Conservation (phyloP, 2,113 vertebrate species). For the Phaethornis superciliosus region DNA sequence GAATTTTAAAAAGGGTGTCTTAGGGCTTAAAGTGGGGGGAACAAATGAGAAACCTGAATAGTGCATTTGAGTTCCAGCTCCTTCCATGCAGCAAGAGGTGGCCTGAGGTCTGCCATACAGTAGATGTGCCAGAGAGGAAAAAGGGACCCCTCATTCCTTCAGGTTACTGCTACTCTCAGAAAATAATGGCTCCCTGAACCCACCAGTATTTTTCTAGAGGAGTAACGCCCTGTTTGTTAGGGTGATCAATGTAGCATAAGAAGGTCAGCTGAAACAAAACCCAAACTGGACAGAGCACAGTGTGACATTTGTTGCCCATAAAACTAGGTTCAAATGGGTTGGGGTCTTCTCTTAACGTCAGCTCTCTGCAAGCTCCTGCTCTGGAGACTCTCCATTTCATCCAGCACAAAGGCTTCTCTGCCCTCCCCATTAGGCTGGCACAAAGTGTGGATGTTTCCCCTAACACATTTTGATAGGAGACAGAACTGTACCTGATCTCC, state of each 20-base stretch:
- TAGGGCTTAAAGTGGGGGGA: not conserved
- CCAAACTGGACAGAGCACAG: not conserved
- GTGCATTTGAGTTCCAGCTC: constrained; percentile 15
- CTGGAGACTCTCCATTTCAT: not conserved
- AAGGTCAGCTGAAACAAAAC: not conserved
- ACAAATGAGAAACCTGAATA: not conserved
- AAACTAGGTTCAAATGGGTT: not conserved
- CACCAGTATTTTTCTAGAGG: not conserved
- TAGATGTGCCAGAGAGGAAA: not conserved
- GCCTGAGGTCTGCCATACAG: not conserved
- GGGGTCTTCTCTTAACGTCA: not conserved
- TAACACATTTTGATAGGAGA: rapidly evolving
- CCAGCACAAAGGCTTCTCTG: not conserved
- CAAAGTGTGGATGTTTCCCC: rapidly evolving
- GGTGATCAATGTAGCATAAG: not conserved
- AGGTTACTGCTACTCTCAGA: not conserved
- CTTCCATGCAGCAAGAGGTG: not conserved
- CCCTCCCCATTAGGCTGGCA: not conserved
- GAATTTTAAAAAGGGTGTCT: not conserved
- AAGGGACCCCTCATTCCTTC: not conserved
- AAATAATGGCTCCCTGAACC: not conserved
- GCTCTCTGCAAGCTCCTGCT: not conserved
- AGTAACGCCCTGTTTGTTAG: not conserved
- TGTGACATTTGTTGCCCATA: rapidly evolving
- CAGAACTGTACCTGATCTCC: not conserved